Conservation (phyloP, 2,797 vertebrate species). For the Liasis olivaceus region DNA sequence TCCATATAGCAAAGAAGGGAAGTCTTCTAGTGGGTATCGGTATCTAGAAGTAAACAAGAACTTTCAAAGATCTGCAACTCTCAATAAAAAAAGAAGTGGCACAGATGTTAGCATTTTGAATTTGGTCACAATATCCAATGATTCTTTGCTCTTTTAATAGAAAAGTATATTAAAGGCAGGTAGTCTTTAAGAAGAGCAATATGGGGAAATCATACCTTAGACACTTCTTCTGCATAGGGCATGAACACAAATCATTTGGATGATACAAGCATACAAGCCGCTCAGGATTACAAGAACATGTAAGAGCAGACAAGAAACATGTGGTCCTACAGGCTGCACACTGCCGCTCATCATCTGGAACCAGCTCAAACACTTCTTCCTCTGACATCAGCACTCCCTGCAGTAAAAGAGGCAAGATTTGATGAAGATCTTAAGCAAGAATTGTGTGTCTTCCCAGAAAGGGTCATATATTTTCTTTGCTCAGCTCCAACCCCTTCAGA, state of each 20-base stretch:
- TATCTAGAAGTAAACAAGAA: constrained; percentile 76
- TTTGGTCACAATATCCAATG: not conserved
- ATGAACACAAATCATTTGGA: constrained; percentile 85
- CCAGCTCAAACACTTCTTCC: constrained; percentile 95
- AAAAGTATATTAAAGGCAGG: not conserved
- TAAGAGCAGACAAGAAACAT: constrained; percentile 96
- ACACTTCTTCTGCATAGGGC: constrained; percentile 90
- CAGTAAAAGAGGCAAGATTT: constrained; percentile 20
- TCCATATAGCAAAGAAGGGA: constrained; percentile 91
- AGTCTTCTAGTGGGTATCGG: constrained; percentile 93
- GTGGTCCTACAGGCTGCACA: constrained; percentile 95
- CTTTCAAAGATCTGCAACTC: not conserved
- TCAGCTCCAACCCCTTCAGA: not conserved
- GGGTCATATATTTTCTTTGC: not conserved
- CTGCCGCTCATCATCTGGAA: constrained; percentile 97
- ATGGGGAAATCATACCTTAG: constrained; percentile 79
- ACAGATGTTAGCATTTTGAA: not conserved
- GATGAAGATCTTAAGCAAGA: constrained; percentile 25
- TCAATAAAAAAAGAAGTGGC: not conserved
- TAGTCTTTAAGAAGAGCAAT: not conserved
- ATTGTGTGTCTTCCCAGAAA: not conserved
- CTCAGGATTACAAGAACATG: constrained; percentile 90
- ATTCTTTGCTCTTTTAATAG: not conserved
- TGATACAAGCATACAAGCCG: constrained; percentile 94
- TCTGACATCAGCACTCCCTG: constrained; percentile 93